Percentiles rank a stretch among this genome's conserved stretches.
Conservation (phyloP, 2,888 invertebrate species). For the Teleogryllus oceanicus region DNA sequence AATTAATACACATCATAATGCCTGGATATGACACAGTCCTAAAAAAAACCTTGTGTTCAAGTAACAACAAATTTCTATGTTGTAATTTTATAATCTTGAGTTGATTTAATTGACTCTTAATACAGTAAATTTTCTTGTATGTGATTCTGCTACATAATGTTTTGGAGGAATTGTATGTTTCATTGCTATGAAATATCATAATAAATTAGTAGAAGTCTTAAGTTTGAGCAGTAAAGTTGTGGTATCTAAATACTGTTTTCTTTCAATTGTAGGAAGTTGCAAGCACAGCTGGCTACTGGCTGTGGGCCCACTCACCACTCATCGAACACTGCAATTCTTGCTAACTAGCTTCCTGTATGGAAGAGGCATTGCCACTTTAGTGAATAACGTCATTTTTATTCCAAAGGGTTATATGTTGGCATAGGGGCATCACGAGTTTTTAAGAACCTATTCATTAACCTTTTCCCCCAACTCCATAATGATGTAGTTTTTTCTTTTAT, state of each 20-base stretch:
- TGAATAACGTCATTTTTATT: background rate
- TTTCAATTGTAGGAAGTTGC: conserved; percentile 34
- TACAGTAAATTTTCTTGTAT: conserved; percentile 11
- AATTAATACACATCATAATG: too few species aligned
- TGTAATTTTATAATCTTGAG: too few species aligned
- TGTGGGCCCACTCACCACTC: conserved; percentile 33
- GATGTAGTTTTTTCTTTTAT: too few species aligned
- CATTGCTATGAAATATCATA: background rate
- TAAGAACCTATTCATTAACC: too few species aligned
- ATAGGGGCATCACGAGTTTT: background rate
- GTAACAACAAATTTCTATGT: too few species aligned
- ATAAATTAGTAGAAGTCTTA: background rate
- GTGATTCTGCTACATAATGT: background rate
- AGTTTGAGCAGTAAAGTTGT: background rate
- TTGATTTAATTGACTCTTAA: background rate
- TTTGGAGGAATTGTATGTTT: background rate
- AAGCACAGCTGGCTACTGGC: conserved; percentile 34
- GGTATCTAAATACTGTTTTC: conserved; percentile 22
- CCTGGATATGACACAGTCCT: too few species aligned
- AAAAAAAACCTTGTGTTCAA: too few species aligned
- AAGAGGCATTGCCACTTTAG: conserved; percentile 24
- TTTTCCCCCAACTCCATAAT: too few species aligned
- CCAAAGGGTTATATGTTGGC: background rate
- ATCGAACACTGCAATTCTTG: conserved; percentile 26
- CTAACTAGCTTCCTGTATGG: conserved; percentile 25